Base-by-base conservation (phyloP, 2,113 vertebrate genomes). In the Plestiodon gilberti region DNA sequence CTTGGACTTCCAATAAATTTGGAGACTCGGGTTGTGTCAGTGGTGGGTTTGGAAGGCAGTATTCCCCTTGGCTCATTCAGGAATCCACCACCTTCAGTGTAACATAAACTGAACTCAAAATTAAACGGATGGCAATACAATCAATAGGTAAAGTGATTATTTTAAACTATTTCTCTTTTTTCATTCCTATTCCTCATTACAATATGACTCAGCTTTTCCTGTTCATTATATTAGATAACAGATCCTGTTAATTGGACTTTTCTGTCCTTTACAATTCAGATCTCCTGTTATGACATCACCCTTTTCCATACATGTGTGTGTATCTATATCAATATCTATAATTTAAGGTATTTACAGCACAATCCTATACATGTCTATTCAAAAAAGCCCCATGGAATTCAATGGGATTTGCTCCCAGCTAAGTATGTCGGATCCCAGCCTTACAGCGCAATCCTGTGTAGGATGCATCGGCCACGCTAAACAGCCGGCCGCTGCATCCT, bases 1-100 rank as follows among this genome's bases (percentile, higher is more conserved):
- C 89, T 89, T 82, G 78, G 87, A 86, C 90, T 93, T 95, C 90
- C 93, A 94, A 92, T 91, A 67, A 82, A 91, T 93, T 91, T 89
- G 87, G 90, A 85, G 87, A 83, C 87, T 90, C 82, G 80, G 82
- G 87, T 89, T 93, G 30, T n/a, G 87, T 84, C 30, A 17, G 83
- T 43, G 57, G 83, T 43, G 57, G 85, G 87, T 38, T 90, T 86
- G 88, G 90, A 73, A 91, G 87, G 22, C 80, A 81, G 69, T 77
- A 81, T 77, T 92, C 70, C 88, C 83, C 55, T 52, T 78, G 65
- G 76, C 59, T 67, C 43, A 14, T 1, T 0, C 78, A 62, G 78
- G 83, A 83, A 73, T 82, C 89, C 80, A 75, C 82, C 89, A 74
- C 40, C 11, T 62, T 40, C 35, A 23, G 22, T 0, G 1, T 28